Percentiles rank a stretch among this genome's conserved stretches.
These are phyloP conservation scores for Gymnodraco acuticeps DNA, from an alignment of 2,797 vertebrate genomes.

Conservation along the genomic window DNA sequence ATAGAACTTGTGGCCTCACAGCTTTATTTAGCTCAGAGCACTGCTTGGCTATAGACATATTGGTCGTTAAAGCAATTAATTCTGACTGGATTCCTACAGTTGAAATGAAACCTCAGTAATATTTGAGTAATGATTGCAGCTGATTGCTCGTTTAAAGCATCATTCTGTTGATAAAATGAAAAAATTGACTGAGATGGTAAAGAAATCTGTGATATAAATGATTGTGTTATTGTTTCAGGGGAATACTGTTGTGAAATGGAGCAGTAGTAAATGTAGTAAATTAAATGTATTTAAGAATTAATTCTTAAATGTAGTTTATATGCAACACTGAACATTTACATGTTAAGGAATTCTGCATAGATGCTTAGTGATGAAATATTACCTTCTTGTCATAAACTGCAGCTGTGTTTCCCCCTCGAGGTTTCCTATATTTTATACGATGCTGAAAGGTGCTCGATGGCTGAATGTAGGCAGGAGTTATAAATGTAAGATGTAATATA, in stretches of 20 bases:
- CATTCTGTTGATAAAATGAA: constrained; percentile 20
- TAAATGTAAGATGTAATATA: neutral
- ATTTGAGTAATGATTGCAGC: constrained; percentile 23
- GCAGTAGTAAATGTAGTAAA: too few species aligned
- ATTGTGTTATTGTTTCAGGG: neutral
- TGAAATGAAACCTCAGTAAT: constrained; percentile 3
- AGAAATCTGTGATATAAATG: constrained; percentile 9
- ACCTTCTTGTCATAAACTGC: neutral
- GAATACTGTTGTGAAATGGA: neutral
- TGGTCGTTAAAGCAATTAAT: constrained; percentile 27
- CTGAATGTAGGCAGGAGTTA: neutral
- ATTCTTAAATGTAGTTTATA: constrained; percentile 3
- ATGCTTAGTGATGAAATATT: constrained; percentile 12
- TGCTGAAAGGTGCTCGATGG: neutral
- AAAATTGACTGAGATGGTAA: constrained; percentile 3
- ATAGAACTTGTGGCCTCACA: constrained; percentile 69
- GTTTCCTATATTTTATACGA: neutral
- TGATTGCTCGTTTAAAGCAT: constrained; percentile 36
- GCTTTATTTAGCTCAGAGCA: constrained; percentile 45
- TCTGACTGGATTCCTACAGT: constrained; percentile 40
- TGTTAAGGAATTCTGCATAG: neutral
- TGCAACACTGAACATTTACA: neutral
- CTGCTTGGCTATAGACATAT: constrained; percentile 8
- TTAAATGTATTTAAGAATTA: too few species aligned
- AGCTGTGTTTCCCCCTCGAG: neutral